Percentiles rank a stretch among this genome's conserved stretches.
These are phyloP conservation scores for Coelinius sp. DNA, from an alignment of 2,888 invertebrate genomes.

Conservation along the genomic window DNA sequence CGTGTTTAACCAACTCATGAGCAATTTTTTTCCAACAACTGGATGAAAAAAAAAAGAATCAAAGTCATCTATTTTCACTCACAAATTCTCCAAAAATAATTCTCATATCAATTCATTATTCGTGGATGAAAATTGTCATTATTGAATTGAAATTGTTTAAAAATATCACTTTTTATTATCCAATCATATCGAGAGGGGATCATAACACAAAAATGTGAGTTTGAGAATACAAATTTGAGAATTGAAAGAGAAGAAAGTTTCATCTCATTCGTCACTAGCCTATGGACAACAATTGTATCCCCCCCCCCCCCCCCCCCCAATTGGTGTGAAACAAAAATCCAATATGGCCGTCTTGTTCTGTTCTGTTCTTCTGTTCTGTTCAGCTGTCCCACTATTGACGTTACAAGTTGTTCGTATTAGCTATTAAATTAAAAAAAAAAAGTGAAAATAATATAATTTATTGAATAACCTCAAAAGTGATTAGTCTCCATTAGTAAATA, in stretches of 20 bases:
- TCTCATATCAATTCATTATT: neutral
- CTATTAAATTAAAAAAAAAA: slow-evolving; percentile 49
- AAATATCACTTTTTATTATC: neutral
- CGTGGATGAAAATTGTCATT: neutral
- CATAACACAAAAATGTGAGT: no score
- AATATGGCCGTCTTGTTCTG: slow-evolving; percentile 61
- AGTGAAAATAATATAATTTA: slow-evolving; percentile 28
- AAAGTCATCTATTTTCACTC: neutral
- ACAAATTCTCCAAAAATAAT: neutral
- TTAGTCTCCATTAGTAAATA: slow-evolving; percentile 51
- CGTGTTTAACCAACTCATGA: neutral
- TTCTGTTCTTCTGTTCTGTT: no score
- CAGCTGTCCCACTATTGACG: slow-evolving; percentile 52
- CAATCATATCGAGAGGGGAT: no score
- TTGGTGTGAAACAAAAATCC: slow-evolving; percentile 53
- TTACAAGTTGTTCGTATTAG: slow-evolving; percentile 55
- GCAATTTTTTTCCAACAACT: neutral
- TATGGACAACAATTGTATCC: neutral
- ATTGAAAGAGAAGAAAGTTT: neutral
- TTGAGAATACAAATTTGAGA: neutral
- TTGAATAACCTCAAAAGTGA: neutral
- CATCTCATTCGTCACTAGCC: neutral
- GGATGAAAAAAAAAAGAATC: neutral
- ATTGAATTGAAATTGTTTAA: neutral
- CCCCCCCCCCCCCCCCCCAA: no score